Conservation (phyloP, 1,140 invertebrate genomes). For the Hyposmocoma kahamanoa region DNA sequence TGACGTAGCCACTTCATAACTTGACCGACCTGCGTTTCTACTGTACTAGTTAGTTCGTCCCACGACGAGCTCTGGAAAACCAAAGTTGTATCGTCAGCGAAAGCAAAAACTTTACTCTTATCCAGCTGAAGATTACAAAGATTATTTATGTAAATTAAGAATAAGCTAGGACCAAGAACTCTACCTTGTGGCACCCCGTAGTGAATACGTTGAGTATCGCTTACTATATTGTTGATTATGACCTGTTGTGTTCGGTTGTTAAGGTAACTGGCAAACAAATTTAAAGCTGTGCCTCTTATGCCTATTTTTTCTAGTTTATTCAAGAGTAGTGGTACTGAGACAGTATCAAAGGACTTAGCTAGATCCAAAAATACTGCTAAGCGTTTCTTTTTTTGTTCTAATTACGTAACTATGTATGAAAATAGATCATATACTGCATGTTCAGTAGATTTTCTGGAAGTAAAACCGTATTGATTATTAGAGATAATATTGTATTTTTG, state of each 20-base stretch:
- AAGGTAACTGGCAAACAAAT: neutral
- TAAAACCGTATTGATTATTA: constrained; percentile 2
- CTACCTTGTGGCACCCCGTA: neutral
- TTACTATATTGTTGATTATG: neutral
- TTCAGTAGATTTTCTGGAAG: neutral
- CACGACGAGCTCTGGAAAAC: neutral
- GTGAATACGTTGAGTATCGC: neutral
- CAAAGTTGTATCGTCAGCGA: neutral
- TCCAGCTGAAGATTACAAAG: neutral
- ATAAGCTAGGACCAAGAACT: neutral
- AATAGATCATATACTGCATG: neutral
- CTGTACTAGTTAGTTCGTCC: neutral
- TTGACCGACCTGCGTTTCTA: neutral
- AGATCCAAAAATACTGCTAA: constrained; percentile 4
- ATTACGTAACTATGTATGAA: neutral
- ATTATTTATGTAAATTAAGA: neutral
- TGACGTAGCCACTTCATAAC: neutral
- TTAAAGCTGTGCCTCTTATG: neutral
- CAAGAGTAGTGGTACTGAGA: neutral
- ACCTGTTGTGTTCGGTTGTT: neutral
- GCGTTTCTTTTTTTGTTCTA: neutral
- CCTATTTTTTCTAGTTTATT: constrained; percentile 1
- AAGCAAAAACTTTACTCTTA: neutral
- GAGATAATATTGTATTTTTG: neutral
- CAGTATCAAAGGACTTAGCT: constrained; percentile 5